phyloP scores from a whole-genome alignment of 2,888 invertebrate genomes.

The Miltochrista miniata region DNA sequence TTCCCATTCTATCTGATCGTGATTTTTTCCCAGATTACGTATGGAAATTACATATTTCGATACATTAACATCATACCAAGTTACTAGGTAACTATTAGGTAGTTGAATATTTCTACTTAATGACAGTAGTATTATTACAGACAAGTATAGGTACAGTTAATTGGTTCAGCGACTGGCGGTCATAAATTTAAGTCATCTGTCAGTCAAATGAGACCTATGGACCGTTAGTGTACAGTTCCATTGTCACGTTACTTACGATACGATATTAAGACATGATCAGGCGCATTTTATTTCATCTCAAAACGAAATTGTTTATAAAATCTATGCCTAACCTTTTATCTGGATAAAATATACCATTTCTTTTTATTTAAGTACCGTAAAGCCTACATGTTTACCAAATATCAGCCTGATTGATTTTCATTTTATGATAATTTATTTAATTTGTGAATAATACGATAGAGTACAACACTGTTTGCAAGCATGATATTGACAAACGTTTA shows the following conservation, averaged over 20 bases:
- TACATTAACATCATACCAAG: conserved; percentile 24
- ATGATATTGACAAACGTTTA: no score
- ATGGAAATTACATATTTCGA: conserved; percentile 33
- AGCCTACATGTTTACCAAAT: no score
- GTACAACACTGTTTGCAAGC: no score
- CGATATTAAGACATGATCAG: background rate
- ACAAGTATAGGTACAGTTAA: conserved; percentile 51
- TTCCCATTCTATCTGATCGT: conserved; percentile 1
- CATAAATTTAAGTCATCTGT: conserved; percentile 72
- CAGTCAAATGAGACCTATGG: conserved; percentile 57
- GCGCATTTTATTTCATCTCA: no score
- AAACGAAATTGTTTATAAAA: no score
- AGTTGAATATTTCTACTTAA: conserved; percentile 28
- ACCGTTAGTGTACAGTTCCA: conserved; percentile 60
- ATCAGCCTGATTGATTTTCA: no score
- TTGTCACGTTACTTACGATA: conserved; percentile 5
- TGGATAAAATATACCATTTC: no score
- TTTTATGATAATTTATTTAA: no score
- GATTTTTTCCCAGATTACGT: conserved; percentile 26
- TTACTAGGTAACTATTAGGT: conserved; percentile 30
- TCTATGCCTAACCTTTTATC: no score
- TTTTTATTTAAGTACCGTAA: no score
- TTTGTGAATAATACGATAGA: no score
- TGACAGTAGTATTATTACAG: conserved; percentile 32
- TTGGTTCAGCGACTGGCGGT: conserved; percentile 52